Conservation (phyloP, 92 coral and sea anemone species). For the Zoanthus solanderi region DNA sequence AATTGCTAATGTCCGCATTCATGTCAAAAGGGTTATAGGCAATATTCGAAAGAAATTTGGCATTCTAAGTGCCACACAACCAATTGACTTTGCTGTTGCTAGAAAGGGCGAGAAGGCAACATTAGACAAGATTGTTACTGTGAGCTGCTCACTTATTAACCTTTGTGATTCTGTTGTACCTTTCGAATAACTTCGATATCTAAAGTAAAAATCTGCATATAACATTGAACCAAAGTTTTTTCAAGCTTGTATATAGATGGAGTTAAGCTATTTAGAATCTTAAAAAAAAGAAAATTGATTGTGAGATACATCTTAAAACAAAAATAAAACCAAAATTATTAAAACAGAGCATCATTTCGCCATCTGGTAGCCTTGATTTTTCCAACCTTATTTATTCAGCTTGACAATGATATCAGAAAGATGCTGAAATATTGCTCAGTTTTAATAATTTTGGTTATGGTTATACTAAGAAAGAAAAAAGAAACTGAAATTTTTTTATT, state of each 20-base stretch:
- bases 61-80: slow-evolving; percentile 60
- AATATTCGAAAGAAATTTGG: slow-evolving; percentile 55
- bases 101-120: slow-evolving; percentile 49
- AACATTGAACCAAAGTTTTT: neutral
- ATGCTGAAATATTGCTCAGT: neutral
- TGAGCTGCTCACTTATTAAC: slow-evolving; percentile 40
- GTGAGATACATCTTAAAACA: neutral
- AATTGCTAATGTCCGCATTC: slow-evolving; percentile 59
- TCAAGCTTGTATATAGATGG: neutral
- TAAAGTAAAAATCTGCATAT: neutral
- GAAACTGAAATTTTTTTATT: neutral
- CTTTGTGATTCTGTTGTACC: slow-evolving; percentile 53
- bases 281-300: neutral
- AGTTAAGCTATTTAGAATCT: slow-evolving; percentile 1
- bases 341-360: neutral
- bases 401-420: no score
- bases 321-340: slow-evolving; percentile 3
- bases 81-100: slow-evolving; percentile 47
- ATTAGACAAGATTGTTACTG: slow-evolving; percentile 63
- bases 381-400: neutral
- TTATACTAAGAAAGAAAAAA: slow-evolving; percentile 1
- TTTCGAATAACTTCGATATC: slow-evolving; percentile 21
- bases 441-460: neutral
- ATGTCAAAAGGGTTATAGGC: slow-evolving; percentile 35
- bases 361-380: slow-evolving; percentile 17